phyloP scores from a whole-genome alignment of 2,888 invertebrate genomes.

The Lissonota sp. region DNA sequence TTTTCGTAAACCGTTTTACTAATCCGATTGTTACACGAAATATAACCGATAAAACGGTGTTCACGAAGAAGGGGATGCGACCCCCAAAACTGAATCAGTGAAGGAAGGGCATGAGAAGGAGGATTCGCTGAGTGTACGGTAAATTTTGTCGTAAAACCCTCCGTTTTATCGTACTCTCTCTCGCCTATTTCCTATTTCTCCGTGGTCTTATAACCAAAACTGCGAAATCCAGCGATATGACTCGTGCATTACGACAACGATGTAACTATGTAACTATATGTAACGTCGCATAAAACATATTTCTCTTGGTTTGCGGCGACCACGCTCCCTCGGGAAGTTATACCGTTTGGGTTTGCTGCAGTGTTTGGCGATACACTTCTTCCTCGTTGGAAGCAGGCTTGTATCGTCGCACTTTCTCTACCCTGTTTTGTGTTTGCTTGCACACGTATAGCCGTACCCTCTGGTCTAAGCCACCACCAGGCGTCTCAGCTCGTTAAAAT shows the following conservation, averaged over 20 bases:
- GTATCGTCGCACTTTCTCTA: slow-evolving; percentile 7
- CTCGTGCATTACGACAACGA: slow-evolving; percentile 18
- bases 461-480: slow-evolving; percentile 37
- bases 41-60: slow-evolving; percentile 34
- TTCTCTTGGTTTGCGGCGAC: neutral
- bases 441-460: slow-evolving; percentile 7
- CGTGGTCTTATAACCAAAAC: slow-evolving; percentile 9
- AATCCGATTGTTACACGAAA: slow-evolving; percentile 60
- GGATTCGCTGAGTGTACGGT: neutral
- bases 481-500: slow-evolving; percentile 71
- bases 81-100: neutral
- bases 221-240: neutral
- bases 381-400: neutral
- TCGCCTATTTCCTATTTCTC: neutral
- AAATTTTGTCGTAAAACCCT: neutral
- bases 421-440: slow-evolving; percentile 2
- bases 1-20: slow-evolving; percentile 60
- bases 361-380: neutral
- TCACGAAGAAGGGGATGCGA: neutral
- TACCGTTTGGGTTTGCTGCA: slow-evolving; percentile 25
- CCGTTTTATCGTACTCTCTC: slow-evolving; percentile 19
- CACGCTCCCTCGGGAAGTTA: slow-evolving; percentile 19
- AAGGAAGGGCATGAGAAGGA: neutral
- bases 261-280: slow-evolving; percentile 19
- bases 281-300: neutral